These are phyloP conservation scores for Xenotilapia longispinis DNA, from an alignment of 2,113 vertebrate genomes.

Conservation along the genomic window DNA sequence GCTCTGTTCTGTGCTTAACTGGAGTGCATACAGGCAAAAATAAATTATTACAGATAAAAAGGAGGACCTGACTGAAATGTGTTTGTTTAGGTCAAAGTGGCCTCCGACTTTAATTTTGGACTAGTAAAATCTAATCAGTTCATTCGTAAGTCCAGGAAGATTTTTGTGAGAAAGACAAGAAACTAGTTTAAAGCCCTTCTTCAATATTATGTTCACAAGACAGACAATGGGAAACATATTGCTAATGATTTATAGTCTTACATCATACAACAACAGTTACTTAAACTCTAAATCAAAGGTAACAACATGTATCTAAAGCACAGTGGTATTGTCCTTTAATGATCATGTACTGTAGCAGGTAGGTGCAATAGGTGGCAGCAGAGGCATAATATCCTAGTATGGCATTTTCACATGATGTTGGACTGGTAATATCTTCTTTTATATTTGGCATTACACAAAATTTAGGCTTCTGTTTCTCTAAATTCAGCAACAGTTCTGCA, in stretches of 20 bases:
- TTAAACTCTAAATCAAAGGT: background rate
- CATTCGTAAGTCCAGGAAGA: background rate
- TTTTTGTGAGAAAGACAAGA: background rate
- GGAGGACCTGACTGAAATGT: background rate
- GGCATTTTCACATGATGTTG: background rate
- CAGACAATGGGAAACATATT: background rate
- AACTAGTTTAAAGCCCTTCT: accelerated
- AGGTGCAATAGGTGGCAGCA: constrained; percentile 34
- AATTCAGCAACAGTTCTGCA: accelerated
- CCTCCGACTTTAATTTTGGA: background rate
- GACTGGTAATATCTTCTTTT: background rate
- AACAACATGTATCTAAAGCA: background rate
- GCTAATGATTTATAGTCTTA: background rate
- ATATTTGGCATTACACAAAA: background rate
- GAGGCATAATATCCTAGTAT: background rate
- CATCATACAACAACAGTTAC: accelerated
- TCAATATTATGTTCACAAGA: background rate
- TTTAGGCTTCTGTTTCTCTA: background rate
- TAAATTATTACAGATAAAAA: background rate
- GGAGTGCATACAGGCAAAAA: accelerated
- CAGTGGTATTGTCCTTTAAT: background rate
- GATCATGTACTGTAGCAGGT: background rate
- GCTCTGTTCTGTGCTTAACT: background rate
- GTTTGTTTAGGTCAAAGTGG: background rate
- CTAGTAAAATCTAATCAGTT: background rate